Evolutionary conservation across 2,888 invertebrate genomes (phyloP).

Genomic region (Parelbella ahira): DNA sequence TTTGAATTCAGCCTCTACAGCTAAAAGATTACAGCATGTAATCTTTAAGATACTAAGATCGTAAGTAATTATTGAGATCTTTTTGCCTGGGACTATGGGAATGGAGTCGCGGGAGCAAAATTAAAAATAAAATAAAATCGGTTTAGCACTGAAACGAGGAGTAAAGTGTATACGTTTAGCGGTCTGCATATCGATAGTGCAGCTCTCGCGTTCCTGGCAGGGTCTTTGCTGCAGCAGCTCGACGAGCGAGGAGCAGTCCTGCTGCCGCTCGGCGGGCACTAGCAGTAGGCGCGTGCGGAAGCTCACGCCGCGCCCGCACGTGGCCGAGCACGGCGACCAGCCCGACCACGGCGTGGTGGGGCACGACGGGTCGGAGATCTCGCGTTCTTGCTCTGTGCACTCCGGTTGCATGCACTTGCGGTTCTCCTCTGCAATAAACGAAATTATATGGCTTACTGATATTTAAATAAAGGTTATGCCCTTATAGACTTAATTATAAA

Average conservation of each 20-base stretch:
- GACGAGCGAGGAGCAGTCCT: conserved; percentile 83
- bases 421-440: conserved; percentile 83
- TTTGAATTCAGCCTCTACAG: too few relatives aligned
- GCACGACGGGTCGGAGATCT: conserved; percentile 82
- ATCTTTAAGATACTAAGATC: too few relatives aligned
- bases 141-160: too few relatives aligned
- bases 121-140: too few relatives aligned
- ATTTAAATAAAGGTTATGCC: too few relatives aligned
- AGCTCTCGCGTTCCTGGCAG: conserved; percentile 84
- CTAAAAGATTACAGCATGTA: too few relatives aligned
- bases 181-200: conserved; percentile 85
- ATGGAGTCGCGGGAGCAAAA: too few relatives aligned
- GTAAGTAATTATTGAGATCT: too few relatives aligned
- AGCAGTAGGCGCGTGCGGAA: conserved; percentile 85
- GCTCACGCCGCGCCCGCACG: conserved; percentile 91
- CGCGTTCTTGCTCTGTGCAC: conserved; percentile 76
- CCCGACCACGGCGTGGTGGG: conserved; percentile 94
- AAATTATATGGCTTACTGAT: too few relatives aligned
- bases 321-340: conserved; percentile 95
- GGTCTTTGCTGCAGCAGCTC: conserved; percentile 88
- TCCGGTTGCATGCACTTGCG: conserved; percentile 88
- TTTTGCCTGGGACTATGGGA: too few relatives aligned
- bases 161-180: conserved; percentile 91
- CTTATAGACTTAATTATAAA: too few relatives aligned
- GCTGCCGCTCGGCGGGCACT: conserved; percentile 83